Evolutionary conservation across 1,140 invertebrate species (phyloP), one percentile per base, ranked within the genome.

Genomic region (Akabosia matsudoensis): DNA sequence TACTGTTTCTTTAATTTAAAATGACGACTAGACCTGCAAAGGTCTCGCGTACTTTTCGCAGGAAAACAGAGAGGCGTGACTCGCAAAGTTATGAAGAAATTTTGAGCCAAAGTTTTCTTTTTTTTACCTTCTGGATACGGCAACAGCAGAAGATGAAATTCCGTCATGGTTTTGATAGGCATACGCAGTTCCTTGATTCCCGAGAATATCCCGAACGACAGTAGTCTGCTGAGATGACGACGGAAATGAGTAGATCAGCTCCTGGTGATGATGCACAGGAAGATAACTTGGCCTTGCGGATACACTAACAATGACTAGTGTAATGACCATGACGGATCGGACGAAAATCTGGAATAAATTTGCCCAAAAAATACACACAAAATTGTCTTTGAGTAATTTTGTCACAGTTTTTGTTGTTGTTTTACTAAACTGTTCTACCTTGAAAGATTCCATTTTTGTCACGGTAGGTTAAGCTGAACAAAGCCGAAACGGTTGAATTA

Each of bases 121-220:
- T n/a, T n/a, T 10, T 10, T 67, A 45, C 34, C 34, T 79, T 45
- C 80, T 45, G n/a, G 76, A 56, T 13, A 81, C 74, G 18, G 79
- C 75, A 0, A 81, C 79, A n/a, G 76, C 74, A 22, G 75, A 75
- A 13, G 80, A 75, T 16, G 80, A 81, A 56, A 79, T 78, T 74
- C 80, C 80, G 77, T 81, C 73, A 28, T 76, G 74, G 37, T 78
- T 79, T 28, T 78, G 76, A 37, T 81, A 81, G 26, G 80, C 78
- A 34, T 80, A 81, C 16, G 74, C 52, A 16, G 80, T 81, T 1
- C 73, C 77, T 78, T 81, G 80, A 74, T 81, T 81, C 18, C 80
- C 80, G 7, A 81, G 70, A 33, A 34, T 70, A 67, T 81, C 80
- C n/a, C 80, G 28, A 24, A 74, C 56, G 33, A 81, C 80, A 13